Conservation (phyloP, 1,140 invertebrate genomes). For the Drosophila orena region DNA sequence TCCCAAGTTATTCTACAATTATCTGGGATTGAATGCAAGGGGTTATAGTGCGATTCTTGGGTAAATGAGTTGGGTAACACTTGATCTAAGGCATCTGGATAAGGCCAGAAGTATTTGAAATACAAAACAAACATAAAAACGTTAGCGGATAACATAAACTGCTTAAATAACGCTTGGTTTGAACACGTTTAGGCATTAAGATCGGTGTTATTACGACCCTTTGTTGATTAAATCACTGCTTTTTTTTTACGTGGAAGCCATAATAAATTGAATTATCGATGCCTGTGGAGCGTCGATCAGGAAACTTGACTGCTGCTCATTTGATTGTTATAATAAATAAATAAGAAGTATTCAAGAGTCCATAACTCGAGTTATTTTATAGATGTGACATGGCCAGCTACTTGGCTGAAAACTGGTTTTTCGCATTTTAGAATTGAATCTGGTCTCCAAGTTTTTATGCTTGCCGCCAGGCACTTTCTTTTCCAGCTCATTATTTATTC, state of each 20-base stretch:
- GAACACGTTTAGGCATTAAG: not conserved
- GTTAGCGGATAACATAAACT: not conserved
- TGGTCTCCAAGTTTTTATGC: not conserved
- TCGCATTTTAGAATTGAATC: not conserved
- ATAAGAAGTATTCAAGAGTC: constrained; percentile 10
- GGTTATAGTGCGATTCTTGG: too few relatives aligned
- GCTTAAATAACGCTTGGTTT: not conserved
- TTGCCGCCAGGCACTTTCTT: constrained; percentile 12
- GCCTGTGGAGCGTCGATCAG: constrained; percentile 1
- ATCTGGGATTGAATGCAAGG: not conserved
- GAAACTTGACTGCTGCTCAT: not conserved
- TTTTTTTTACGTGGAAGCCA: not conserved
- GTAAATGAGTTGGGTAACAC: not conserved
- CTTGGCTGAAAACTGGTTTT: constrained; percentile 26
- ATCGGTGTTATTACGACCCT: not conserved
- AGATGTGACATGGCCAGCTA: constrained; percentile 10
- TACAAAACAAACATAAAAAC: not conserved
- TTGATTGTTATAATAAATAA: constrained; percentile 33
- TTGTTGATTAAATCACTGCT: not conserved
- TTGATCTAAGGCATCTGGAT: not conserved
- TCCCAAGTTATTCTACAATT: not conserved
- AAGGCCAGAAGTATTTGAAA: not conserved
- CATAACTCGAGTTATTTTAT: constrained; percentile 17
- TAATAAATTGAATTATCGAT: constrained; percentile 3
- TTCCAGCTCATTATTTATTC: not conserved